Evolutionary conservation across 2,888 invertebrate genomes (phyloP).

Genomic region (Aphelenchoides bicaudatus): DNA sequence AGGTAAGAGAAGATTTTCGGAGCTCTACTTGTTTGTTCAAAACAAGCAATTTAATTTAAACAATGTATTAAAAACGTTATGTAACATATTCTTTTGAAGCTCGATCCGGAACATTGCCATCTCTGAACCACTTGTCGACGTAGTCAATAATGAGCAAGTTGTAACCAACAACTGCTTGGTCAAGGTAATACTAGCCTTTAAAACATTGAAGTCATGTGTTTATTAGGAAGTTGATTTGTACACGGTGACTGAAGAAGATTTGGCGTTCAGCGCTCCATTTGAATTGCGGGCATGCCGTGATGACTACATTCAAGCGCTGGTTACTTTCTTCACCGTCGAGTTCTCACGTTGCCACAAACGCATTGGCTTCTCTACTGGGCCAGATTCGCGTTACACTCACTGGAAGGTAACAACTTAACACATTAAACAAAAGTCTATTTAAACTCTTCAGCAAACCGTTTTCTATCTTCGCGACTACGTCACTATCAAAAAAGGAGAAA

Average conservation of each 20-base stretch:
- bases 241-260: slow-evolving; percentile 89
- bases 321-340: slow-evolving; percentile 98
- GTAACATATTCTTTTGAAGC: too few species aligned
- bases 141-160: slow-evolving; percentile 96
- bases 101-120: slow-evolving; percentile 95
- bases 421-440: too few species aligned
- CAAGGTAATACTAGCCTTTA: slow-evolving; percentile 66
- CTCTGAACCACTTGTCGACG: slow-evolving; percentile 94
- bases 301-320: slow-evolving; percentile 74
- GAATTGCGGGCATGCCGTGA: slow-evolving; percentile 62
- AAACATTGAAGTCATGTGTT: background rate
- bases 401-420: too few species aligned
- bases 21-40: too few species aligned
- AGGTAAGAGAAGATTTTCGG: too few species aligned
- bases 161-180: slow-evolving; percentile 89
- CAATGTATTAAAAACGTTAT: too few species aligned
- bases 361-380: slow-evolving; percentile 91
- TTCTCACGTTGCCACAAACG: slow-evolving; percentile 98
- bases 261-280: slow-evolving; percentile 80
- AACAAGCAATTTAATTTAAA: too few species aligned
- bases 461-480: slow-evolving; percentile 90
- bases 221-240: slow-evolving; percentile 86
- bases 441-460: too few species aligned
- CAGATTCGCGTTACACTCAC: slow-evolving; percentile 95
- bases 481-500: slow-evolving; percentile 89